Conservation (phyloP, 2,888 invertebrate species). For the Phyllotreta cruciferae region DNA sequence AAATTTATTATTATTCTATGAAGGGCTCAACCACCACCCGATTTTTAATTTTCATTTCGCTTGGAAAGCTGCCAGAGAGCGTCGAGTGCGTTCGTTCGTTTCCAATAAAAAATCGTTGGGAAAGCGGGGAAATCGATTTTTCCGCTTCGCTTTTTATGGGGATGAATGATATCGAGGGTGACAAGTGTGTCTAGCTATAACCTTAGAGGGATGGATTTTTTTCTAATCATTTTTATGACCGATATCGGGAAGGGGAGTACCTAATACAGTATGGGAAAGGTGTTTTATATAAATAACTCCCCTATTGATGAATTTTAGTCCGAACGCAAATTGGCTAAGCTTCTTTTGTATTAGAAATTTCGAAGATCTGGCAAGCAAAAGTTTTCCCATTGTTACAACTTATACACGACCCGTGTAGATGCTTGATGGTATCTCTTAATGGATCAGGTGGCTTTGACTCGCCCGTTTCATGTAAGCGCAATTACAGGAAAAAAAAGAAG, state of each 20-base stretch:
- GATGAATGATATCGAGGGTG: slow-evolving; percentile 24
- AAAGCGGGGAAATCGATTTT: slow-evolving; percentile 13
- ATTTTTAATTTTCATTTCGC: too few relatives aligned
- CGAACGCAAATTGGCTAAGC: slow-evolving; percentile 3
- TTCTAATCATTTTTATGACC: slow-evolving; percentile 22
- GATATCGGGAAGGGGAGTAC: not conserved
- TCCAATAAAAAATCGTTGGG: not conserved
- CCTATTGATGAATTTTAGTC: not conserved
- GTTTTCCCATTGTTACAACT: slow-evolving; percentile 20
- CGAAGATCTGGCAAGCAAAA: not conserved
- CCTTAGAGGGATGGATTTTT: slow-evolving; percentile 19
- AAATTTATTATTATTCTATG: too few relatives aligned
- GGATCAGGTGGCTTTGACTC: slow-evolving; percentile 55
- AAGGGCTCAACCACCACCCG: too few relatives aligned
- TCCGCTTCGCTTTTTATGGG: slow-evolving; percentile 26
- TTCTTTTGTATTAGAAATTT: not conserved
- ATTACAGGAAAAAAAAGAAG: slow-evolving; percentile 47
- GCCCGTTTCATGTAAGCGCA: slow-evolving; percentile 54
- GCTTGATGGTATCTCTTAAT: slow-evolving; percentile 47
- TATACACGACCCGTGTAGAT: not conserved
- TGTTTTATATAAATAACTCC: slow-evolving; percentile 2
- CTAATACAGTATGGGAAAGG: slow-evolving; percentile 9
- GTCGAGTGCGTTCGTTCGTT: too few relatives aligned
- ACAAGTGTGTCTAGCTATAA: slow-evolving; percentile 25
- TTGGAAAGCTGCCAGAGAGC: too few relatives aligned